A percentile compares a stretch with the other conserved stretches of the same genome.
Conservation (phyloP, 2,797 vertebrate species). For the Pantherophis alleghaniensis region DNA sequence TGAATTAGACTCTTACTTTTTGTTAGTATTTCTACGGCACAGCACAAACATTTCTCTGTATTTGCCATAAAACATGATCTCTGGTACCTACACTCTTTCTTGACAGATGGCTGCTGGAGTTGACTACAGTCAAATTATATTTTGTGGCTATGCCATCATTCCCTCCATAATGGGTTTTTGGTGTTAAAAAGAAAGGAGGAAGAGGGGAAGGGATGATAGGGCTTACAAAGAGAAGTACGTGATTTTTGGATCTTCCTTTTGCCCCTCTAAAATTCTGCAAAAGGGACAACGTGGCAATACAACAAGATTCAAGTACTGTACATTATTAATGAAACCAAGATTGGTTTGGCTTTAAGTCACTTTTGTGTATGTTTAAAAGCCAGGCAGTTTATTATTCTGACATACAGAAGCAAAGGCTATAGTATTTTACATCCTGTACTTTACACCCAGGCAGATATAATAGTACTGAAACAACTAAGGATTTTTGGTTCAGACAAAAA, state of each 20-base stretch:
- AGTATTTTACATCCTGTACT: slow-evolving; percentile 21
- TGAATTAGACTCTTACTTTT: neutral
- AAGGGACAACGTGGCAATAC: neutral
- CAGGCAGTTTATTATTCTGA: slow-evolving; percentile 36
- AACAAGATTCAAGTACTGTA: neutral
- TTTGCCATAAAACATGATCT: neutral
- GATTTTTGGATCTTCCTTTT: neutral
- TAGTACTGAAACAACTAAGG: slow-evolving; percentile 50
- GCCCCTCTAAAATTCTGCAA: neutral
- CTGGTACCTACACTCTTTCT: neutral
- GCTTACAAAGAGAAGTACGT: neutral
- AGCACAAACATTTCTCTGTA: neutral
- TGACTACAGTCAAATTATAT: neutral
- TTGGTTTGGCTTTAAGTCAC: neutral
- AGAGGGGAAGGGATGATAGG: neutral
- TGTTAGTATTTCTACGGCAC: neutral
- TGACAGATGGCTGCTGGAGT: neutral
- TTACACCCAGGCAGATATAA: slow-evolving; percentile 24
- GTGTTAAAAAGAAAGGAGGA: neutral
- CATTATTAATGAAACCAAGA: neutral
- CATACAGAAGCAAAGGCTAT: slow-evolving; percentile 37
- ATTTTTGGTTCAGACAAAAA: slow-evolving; percentile 49
- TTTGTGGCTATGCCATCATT: neutral
- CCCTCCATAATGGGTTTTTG: neutral
- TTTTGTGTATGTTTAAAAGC: neutral